A percentile compares a stretch with the other conserved stretches of the same genome.
These are phyloP conservation scores for Phyllotis vaccarum DNA, from an alignment of 2,797 vertebrate species.

Conservation along the genomic window DNA sequence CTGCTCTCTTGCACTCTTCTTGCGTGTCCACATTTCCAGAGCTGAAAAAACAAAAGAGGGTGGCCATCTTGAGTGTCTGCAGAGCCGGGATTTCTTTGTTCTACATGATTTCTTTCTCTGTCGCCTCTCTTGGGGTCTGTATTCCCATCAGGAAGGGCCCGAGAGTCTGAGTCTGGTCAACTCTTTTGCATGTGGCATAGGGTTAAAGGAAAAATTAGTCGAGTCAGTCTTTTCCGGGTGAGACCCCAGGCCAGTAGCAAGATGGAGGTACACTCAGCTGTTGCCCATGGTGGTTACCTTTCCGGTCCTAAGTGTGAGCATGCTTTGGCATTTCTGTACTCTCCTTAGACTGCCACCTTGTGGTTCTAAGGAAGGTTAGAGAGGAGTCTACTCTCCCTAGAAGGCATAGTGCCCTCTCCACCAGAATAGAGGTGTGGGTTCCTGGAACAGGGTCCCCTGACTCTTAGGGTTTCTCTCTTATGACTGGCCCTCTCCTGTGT, in stretches of 20 bases:
- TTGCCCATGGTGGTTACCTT: background rate
- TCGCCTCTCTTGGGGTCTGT: background rate
- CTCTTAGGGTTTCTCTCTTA: background rate
- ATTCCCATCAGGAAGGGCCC: background rate
- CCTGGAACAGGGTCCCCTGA: background rate
- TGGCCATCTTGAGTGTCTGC: background rate
- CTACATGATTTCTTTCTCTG: background rate
- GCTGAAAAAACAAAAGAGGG: background rate
- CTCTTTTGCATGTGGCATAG: background rate
- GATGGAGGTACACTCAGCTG: background rate
- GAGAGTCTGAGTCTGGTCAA: background rate
- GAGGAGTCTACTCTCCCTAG: background rate
- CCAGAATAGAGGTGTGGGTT: background rate
- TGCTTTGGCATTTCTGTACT: background rate
- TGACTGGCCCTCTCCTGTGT: background rate
- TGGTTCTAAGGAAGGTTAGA: background rate
- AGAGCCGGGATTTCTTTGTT: background rate
- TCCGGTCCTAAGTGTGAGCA: background rate
- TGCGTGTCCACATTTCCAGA: background rate
- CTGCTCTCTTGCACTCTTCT: background rate
- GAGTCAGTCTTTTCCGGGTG: background rate
- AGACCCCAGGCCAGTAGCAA: background rate
- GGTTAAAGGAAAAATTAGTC: background rate
- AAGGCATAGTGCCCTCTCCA: background rate
- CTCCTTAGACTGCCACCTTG: background rate